Conservation (phyloP, 1,140 invertebrate genomes). For the Sycophaga agraensis region DNA sequence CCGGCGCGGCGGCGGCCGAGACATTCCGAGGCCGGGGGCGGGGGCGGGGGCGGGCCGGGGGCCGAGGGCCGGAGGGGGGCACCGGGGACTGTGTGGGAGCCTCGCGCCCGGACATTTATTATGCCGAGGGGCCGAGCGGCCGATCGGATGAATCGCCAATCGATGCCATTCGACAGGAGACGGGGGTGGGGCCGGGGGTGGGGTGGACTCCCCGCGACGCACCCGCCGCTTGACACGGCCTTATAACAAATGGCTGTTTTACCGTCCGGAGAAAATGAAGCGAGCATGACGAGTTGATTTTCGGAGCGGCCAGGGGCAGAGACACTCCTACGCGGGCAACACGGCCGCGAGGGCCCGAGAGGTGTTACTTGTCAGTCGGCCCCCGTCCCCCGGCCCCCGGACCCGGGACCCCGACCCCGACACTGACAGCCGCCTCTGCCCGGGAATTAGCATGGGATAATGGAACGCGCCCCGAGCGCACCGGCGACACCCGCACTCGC, state of each 20-base stretch:
- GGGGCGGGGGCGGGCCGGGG: constrained; percentile 18
- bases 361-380: constrained; percentile 58
- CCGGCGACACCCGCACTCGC: constrained; percentile 33
- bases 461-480: constrained; percentile 48
- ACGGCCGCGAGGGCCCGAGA: constrained; percentile 40
- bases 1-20: too few species aligned
- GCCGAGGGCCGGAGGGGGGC: neutral
- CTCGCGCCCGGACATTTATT: constrained; percentile 49
- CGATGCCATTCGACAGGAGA: constrained; percentile 47
- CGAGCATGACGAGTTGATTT: constrained; percentile 59
- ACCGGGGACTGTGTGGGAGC: too few species aligned
- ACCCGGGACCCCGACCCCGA: constrained; percentile 42
- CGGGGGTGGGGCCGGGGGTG: constrained; percentile 14
- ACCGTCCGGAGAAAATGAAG: constrained; percentile 58
- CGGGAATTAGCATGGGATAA: constrained; percentile 60
- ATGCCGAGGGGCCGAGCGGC: constrained; percentile 34
- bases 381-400: neutral
- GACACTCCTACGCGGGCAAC: constrained; percentile 51
- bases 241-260: constrained; percentile 59
- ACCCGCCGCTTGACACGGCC: constrained; percentile 48
- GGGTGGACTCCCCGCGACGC: constrained; percentile 54
- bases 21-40: constrained; percentile 19
- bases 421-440: constrained; percentile 56
- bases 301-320: constrained; percentile 43
- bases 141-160: constrained; percentile 58